phyloP scores from a whole-genome alignment of 2,888 invertebrate genomes.

The Hirtodrosophila alboralis region DNA sequence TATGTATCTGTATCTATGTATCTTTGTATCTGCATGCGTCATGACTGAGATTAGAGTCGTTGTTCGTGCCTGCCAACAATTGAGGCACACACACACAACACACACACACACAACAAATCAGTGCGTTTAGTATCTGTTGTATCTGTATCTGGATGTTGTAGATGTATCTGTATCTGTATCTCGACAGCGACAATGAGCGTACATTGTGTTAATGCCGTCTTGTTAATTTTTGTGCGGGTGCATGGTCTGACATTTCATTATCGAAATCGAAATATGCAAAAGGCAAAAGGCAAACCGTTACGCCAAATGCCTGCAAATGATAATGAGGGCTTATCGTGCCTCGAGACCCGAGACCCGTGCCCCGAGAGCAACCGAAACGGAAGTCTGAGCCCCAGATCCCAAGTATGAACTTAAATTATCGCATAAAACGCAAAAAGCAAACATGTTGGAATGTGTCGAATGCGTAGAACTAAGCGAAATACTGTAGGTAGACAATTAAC shows the following conservation, averaged over 20 bases:
- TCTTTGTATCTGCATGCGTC: slow-evolving; percentile 60
- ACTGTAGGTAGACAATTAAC: slow-evolving; percentile 4
- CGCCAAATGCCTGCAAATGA: slow-evolving; percentile 61
- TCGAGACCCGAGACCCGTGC: too few relatives aligned
- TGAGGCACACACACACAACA: slow-evolving; percentile 30
- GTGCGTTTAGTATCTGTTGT: slow-evolving; percentile 42
- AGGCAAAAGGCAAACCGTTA: slow-evolving; percentile 33
- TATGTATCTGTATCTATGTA: slow-evolving; percentile 2
- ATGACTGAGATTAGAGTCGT: slow-evolving; percentile 65
- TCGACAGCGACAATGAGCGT: slow-evolving; percentile 63
- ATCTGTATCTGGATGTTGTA: slow-evolving; percentile 27
- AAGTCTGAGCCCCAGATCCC: slow-evolving; percentile 27
- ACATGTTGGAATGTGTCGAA: too few relatives aligned
- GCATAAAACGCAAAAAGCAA: slow-evolving; percentile 4
- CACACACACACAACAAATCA: slow-evolving; percentile 37
- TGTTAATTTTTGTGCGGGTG: slow-evolving; percentile 69
- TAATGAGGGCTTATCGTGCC: slow-evolving; percentile 75
- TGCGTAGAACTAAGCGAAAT: too few relatives aligned
- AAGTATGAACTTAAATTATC: too few relatives aligned
- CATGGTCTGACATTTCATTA: slow-evolving; percentile 75
- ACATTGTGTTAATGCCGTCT: slow-evolving; percentile 50
- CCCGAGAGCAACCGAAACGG: slow-evolving; percentile 32
- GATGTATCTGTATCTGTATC: slow-evolving; percentile 18
- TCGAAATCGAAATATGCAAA: slow-evolving; percentile 68
- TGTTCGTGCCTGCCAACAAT: slow-evolving; percentile 71